Base-by-base conservation (phyloP, 2,113 vertebrate genomes). In the Cynoglossus semilaevis region DNA sequence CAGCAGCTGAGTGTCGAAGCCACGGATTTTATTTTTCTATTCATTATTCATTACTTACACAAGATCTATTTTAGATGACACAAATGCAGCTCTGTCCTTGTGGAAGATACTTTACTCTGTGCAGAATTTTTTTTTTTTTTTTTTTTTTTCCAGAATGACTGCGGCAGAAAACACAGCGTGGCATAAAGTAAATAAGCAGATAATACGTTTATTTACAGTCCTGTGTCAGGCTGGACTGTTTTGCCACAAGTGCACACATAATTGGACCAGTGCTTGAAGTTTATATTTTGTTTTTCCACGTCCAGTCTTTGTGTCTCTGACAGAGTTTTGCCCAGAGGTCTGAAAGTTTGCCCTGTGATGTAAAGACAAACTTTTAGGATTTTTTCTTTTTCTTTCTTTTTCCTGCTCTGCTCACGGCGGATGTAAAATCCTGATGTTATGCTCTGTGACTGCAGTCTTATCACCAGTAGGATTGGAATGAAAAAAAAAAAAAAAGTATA, bases 11-110 rank as follows among this genome's bases (percentile, higher is more conserved):
- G 68, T 48, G 67, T 55, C 8, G 19, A 35, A 69, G 63, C 45
- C 56, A 63, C 49, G 73, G 63, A 69, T 60, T 80, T 75, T 72
- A 70, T 80, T 78, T 69, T 15, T 59, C 51, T 22, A 58, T 87
- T 77, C 59, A 88, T 89, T 83, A 89, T 88, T 89, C 63, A 89
- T 84, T 17, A 45, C 75, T 70, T 67, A 51, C 55, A 77, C 50
- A 17, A 61, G 59, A 63, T 80, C 77, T 72, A 69, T 83, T 79
- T 84, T 80, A 50, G 59, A 85, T 62, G 80, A 35, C 70, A 63
- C 60, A 68, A 15, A 59, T 46, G 51, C 38, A 47, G 72, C 69
- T 64, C 16, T 42, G 54, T 55, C 51, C 42, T 34, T 8, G 29
- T 56, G 48, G 46, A 77, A 69, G 76, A 81, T 68, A 72, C 72